Evolutionary conservation across 2,113 vertebrate species (phyloP).

Genomic region (Rhizomys pruinosus): DNA sequence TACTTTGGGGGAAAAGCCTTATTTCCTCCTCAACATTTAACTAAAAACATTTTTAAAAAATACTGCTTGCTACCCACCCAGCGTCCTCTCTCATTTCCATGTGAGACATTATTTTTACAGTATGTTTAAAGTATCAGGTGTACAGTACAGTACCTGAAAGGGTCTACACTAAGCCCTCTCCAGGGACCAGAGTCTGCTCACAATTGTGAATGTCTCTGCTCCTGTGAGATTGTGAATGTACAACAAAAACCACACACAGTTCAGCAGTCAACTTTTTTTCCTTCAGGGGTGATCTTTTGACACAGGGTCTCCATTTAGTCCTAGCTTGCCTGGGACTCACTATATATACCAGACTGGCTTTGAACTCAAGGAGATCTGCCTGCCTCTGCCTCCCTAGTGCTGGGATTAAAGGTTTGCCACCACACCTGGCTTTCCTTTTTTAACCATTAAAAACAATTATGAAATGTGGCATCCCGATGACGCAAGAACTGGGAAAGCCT

Average conservation of each 20-base stretch:
- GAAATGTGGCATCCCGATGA: slow-evolving; percentile 88
- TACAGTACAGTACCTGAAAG: slow-evolving; percentile 95
- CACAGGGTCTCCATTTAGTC: too few species aligned
- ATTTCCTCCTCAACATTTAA: slow-evolving; percentile 95
- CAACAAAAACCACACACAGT: slow-evolving; percentile 95
- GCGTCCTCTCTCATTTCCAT: slow-evolving; percentile 89
- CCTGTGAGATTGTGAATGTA: slow-evolving; percentile 94
- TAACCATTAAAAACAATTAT: slow-evolving; percentile 91
- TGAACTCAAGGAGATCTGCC: too few species aligned
- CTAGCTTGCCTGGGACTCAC: too few species aligned
- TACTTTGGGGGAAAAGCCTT: slow-evolving; percentile 99
- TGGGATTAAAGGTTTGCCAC: too few species aligned
- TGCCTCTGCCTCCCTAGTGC: too few species aligned
- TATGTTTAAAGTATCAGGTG: slow-evolving; percentile 98
- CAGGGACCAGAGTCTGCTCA: slow-evolving; percentile 93
- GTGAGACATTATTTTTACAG: slow-evolving; percentile 98
- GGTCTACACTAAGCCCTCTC: slow-evolving; percentile 97
- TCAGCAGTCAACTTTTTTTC: slow-evolving; percentile 92
- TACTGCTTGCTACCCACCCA: slow-evolving; percentile 97
- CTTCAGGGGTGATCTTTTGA: slow-evolving; percentile 87
- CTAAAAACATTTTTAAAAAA: slow-evolving; percentile 99
- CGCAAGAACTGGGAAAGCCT: slow-evolving; percentile 91
- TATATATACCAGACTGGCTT: too few species aligned
- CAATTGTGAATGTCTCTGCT: slow-evolving; percentile 92
- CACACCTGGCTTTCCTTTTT: slow-evolving; percentile 80